phyloP scores from a whole-genome alignment of 1,140 invertebrate genomes.

The Drosophila rufa region DNA sequence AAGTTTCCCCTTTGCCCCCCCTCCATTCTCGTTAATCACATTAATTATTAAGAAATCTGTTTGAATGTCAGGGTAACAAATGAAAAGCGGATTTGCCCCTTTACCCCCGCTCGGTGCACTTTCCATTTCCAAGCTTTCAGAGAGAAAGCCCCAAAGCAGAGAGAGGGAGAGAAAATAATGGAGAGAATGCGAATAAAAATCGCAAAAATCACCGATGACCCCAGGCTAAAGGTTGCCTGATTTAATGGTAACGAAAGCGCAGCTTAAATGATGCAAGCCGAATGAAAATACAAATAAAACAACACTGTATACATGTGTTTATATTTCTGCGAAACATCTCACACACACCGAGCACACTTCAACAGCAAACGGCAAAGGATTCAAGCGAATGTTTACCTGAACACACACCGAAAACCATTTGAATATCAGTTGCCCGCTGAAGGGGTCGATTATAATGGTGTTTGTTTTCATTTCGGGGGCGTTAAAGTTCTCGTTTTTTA shows the following conservation, averaged over 20 bases:
- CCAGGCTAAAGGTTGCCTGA: slow-evolving; percentile 16
- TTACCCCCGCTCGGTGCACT: neutral
- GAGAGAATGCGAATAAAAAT: slow-evolving; percentile 13
- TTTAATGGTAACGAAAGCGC: slow-evolving; percentile 32
- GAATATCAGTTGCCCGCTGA: neutral
- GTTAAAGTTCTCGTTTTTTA: neutral
- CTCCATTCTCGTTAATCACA: slow-evolving; percentile 20
- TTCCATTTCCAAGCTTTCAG: slow-evolving; percentile 1
- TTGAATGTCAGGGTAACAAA: neutral
- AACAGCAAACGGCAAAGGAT: neutral
- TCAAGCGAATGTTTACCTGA: slow-evolving; percentile 5
- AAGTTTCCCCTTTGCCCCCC: neutral
- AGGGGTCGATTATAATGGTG: neutral
- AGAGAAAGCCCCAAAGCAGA: neutral
- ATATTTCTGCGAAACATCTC: neutral
- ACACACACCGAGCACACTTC: too few relatives aligned
- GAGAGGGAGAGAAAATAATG: neutral
- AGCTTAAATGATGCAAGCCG: slow-evolving; percentile 11
- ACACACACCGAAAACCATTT: slow-evolving; percentile 3
- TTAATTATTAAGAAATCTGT: slow-evolving; percentile 1
- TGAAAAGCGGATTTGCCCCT: neutral
- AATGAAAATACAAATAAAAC: slow-evolving; percentile 15
- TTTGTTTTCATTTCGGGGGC: neutral
- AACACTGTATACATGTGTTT: neutral
- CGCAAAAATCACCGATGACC: slow-evolving; percentile 19